Evolutionary conservation across 2,888 invertebrate species (phyloP).

Genomic region (Thereva unica): DNA sequence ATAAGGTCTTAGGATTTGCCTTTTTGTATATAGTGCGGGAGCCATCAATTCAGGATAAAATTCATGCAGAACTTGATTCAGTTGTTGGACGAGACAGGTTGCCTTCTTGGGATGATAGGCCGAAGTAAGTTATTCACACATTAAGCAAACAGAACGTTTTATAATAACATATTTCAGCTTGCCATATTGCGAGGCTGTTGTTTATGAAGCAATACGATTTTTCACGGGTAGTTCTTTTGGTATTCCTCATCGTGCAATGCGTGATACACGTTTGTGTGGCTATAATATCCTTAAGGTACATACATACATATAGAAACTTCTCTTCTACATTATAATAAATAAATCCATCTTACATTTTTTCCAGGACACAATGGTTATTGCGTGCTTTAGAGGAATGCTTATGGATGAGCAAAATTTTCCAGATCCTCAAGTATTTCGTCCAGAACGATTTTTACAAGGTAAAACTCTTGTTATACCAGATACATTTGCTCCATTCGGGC

Average conservation of each 20-base stretch:
- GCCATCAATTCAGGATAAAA: slow-evolving; percentile 73
- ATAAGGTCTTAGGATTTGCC: slow-evolving; percentile 76
- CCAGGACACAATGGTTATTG: slow-evolving; percentile 79
- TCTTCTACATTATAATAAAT: slow-evolving; percentile 1
- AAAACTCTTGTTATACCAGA: slow-evolving; percentile 68
- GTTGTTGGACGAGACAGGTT: slow-evolving; percentile 71
- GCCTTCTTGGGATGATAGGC: slow-evolving; percentile 72
- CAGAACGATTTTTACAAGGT: slow-evolving; percentile 72
- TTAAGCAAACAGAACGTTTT: slow-evolving; percentile 12
- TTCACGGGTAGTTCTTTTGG: slow-evolving; percentile 80
- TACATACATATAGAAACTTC: background rate
- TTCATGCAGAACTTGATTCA: slow-evolving; percentile 76
- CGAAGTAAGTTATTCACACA: slow-evolving; percentile 61
- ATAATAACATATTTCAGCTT: slow-evolving; percentile 60
- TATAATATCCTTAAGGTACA: slow-evolving; percentile 75
- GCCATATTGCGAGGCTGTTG: slow-evolving; percentile 80
- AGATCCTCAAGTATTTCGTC: slow-evolving; percentile 72
- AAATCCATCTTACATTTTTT: slow-evolving; percentile 19
- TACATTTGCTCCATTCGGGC: slow-evolving; percentile 76
- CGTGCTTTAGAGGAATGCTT: slow-evolving; percentile 73
- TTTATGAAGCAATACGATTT: slow-evolving; percentile 76
- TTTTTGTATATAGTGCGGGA: slow-evolving; percentile 74
- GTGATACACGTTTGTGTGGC: slow-evolving; percentile 72
- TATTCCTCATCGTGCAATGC: slow-evolving; percentile 77
- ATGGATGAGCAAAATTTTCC: slow-evolving; percentile 71